Percentiles rank a stretch among this genome's conserved stretches.
Conservation (phyloP, 2,113 vertebrate species). For the Ammodytes dubius region DNA sequence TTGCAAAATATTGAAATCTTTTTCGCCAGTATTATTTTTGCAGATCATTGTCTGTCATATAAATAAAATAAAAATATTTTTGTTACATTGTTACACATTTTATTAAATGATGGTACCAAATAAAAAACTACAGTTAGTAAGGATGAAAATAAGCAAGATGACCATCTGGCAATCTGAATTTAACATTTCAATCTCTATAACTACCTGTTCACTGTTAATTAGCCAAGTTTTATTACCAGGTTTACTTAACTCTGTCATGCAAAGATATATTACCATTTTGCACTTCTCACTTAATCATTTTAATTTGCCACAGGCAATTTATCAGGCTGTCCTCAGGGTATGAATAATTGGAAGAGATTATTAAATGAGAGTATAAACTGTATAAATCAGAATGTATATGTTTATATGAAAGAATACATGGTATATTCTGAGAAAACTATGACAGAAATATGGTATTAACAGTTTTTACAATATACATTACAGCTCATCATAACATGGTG, state of each 20-base stretch:
- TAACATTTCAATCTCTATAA: slow-evolving; percentile 31
- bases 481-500: background rate
- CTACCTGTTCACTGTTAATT: slow-evolving; percentile 73
- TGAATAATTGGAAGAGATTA: slow-evolving; percentile 80
- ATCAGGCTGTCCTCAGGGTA: slow-evolving; percentile 76
- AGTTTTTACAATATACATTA: slow-evolving; percentile 1
- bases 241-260: slow-evolving; percentile 80
- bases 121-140: slow-evolving; percentile 1
- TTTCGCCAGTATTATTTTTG: background rate
- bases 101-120: background rate
- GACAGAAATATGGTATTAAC: background rate
- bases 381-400: slow-evolving; percentile 47
- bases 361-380: slow-evolving; percentile 65
- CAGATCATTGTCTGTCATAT: background rate
- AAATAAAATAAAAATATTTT: background rate
- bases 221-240: slow-evolving; percentile 77
- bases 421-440: slow-evolving; percentile 20
- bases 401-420: slow-evolving; percentile 7
- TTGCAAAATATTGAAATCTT: background rate
- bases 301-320: slow-evolving; percentile 80
- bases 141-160: slow-evolving; percentile 4
- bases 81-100: background rate
- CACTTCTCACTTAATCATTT: slow-evolving; percentile 82
- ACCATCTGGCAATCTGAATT: slow-evolving; percentile 26
- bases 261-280: slow-evolving; percentile 80